Conservation (phyloP, 2,888 invertebrate genomes). For the Philhelius pedissequus region DNA sequence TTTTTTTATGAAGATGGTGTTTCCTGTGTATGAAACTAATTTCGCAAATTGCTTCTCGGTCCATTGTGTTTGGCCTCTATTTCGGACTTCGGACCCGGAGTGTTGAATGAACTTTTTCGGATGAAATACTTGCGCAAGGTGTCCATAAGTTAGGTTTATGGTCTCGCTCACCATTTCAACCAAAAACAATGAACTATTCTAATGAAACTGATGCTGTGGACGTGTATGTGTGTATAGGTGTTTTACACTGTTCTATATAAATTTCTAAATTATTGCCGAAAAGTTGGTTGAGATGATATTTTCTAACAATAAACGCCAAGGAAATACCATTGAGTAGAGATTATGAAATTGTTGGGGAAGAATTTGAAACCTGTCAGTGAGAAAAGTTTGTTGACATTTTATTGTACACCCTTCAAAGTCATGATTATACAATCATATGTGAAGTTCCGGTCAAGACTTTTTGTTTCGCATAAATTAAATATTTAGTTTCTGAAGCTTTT, state of each 20-base stretch:
- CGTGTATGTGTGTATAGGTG: no score
- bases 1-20: not conserved
- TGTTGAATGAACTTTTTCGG: constrained; percentile 47
- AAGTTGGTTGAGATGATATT: not conserved
- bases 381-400: no score
- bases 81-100: not conserved
- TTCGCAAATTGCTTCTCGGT: constrained; percentile 60
- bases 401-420: no score
- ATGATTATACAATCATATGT: no score
- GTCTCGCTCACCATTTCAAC: constrained; percentile 8
- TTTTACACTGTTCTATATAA: not conserved
- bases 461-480: no score
- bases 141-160: constrained; percentile 50
- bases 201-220: not conserved
- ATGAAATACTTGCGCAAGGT: constrained; percentile 44
- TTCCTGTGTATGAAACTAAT: constrained; percentile 56
- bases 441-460: no score
- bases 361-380: no score
- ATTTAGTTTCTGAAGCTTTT: no score
- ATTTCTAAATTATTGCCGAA: not conserved
- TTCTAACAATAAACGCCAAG: not conserved
- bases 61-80: constrained; percentile 45
- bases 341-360: not conserved
- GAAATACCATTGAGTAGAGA: not conserved
- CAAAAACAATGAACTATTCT: not conserved